These are phyloP conservation scores for Columba livia DNA, from an alignment of 2,113 vertebrate species.

Conservation along the genomic window DNA sequence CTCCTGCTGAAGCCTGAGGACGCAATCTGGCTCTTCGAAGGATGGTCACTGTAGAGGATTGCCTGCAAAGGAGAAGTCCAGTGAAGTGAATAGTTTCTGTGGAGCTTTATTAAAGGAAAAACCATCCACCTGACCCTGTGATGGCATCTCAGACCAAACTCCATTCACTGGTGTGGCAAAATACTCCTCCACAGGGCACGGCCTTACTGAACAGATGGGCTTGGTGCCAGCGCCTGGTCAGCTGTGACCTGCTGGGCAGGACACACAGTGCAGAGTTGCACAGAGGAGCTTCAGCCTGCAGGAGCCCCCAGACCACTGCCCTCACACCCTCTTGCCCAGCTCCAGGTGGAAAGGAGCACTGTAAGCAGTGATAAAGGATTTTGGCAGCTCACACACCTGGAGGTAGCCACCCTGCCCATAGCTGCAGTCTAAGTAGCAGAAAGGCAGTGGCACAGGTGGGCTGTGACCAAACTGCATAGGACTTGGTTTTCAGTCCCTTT, in stretches of 20 bases:
- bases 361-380: not conserved
- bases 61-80: not conserved
- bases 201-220: not conserved
- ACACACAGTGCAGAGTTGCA: not conserved
- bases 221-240: not conserved
- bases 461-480: not conserved
- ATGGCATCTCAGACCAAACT: not conserved
- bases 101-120: not conserved
- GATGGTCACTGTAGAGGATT: not conserved
- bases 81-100: not conserved
- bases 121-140: not conserved
- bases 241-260: not conserved
- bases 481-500: not conserved
- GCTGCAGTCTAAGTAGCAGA: not conserved
- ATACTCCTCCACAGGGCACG: not conserved
- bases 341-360: not conserved
- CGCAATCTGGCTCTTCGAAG: not conserved
- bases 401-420: not conserved
- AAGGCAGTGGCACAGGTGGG: too few relatives aligned
- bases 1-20: accelerated
- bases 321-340: not conserved
- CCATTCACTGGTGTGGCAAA: accelerated
- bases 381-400: not conserved
- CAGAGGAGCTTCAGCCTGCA: not conserved
- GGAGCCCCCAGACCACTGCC: not conserved